phyloP scores from a whole-genome alignment of 2,797 vertebrate genomes.

The Phalloptychus januarius region DNA sequence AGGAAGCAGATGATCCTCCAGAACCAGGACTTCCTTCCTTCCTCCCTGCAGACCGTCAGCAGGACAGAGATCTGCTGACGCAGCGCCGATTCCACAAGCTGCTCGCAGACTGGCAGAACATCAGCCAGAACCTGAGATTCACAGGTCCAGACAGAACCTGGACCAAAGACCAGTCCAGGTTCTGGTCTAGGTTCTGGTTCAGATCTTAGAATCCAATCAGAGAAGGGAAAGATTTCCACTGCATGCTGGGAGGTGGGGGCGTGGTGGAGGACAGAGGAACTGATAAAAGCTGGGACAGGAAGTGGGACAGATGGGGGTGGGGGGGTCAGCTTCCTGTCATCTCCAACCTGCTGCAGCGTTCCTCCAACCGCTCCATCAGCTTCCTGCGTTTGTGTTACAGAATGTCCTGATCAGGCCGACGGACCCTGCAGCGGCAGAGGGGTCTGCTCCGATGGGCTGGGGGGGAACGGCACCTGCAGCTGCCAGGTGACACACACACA shows the following conservation, averaged over 20 bases:
- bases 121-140: neutral
- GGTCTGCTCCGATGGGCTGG: slow-evolving; percentile 84
- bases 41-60: slow-evolving; percentile 50
- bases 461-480: slow-evolving; percentile 87
- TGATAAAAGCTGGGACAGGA: too few species aligned
- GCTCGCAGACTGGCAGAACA: neutral
- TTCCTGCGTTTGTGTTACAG: slow-evolving; percentile 68
- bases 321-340: slow-evolving; percentile 12
- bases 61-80: slow-evolving; percentile 69
- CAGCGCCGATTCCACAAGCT: neutral
- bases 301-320: neutral
- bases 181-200: neutral
- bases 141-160: neutral
- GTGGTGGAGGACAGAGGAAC: too few species aligned
- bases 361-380: neutral
- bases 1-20: slow-evolving; percentile 39
- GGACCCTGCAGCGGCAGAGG: slow-evolving; percentile 84
- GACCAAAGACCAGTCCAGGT: neutral
- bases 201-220: neutral
- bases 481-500: slow-evolving; percentile 81
- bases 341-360: neutral
- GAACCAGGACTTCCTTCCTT: slow-evolving; percentile 74
- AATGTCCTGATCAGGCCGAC: slow-evolving; percentile 84
- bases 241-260: too few species aligned
- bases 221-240: neutral